Evolutionary conservation across 2,888 invertebrate genomes (phyloP), one percentile per base, ranked within the genome.

Genomic region (Meghimatium bilineatum): DNA sequence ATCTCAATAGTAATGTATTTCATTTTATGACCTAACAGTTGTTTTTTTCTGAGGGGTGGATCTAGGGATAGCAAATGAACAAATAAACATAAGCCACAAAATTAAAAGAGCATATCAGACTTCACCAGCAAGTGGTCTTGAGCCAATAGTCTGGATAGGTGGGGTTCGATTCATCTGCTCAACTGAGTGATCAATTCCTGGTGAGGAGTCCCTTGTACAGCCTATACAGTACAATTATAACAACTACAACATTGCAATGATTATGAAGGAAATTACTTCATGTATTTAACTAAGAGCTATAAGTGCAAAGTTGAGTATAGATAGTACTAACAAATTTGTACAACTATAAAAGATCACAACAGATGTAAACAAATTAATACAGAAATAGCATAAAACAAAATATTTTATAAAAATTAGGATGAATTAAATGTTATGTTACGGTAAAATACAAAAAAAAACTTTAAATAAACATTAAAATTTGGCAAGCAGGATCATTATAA

Each of bases 41-140:
- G n/a, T n/a, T n/a, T n/a, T n/a, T n/a, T n/a, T n/a, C n/a, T n/a
- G n/a, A n/a, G n/a, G n/a, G n/a, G n/a, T n/a, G n/a, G n/a, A n/a
- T n/a, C n/a, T n/a, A n/a, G n/a, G n/a, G n/a, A n/a, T n/a, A n/a
- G n/a, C n/a, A n/a, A n/a, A n/a, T n/a, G n/a, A n/a, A n/a, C n/a
- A n/a, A n/a, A n/a, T n/a, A n/a, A 23, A 44, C n/a, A 75, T 6
- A 75, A 29, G 52, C 23, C 17, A 60, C 14, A 38, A 63, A 63
- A 56, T 66, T 38, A 29, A 38, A 80, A 80, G 14, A 38, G 60
- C 29, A 71, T 63, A 38, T 78, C n/a, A 69, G 34, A 78, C 49
- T 77, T 84, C 80, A 84, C 84, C 84, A 80, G 80, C 69, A 44
- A 80, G 32, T 34, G 84, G 77, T 84, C 84, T 84, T 84, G 84